phyloP scores from a whole-genome alignment of 1,140 invertebrate species.

The Rhagoletis pomonella region DNA sequence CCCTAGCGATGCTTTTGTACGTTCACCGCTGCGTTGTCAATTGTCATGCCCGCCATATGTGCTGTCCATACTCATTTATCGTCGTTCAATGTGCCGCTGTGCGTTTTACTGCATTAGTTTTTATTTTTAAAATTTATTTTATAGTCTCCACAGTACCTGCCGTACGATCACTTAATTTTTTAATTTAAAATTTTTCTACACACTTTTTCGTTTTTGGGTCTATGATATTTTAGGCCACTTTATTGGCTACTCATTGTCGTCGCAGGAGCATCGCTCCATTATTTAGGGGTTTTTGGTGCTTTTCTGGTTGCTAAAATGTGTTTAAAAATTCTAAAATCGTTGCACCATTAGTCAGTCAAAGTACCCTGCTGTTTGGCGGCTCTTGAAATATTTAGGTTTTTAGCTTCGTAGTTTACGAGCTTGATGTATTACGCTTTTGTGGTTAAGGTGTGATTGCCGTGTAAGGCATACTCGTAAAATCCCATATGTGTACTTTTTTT shows the following conservation, averaged over 20 bases:
- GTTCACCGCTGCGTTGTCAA: background rate
- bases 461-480: background rate
- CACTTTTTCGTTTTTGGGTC: background rate
- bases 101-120: constrained; percentile 13
- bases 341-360: constrained; percentile 5
- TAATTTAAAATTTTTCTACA: background rate
- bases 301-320: background rate
- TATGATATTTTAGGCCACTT: constrained; percentile 17
- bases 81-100: background rate
- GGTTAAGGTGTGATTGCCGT: background rate
- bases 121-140: background rate
- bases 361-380: background rate
- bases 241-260: background rate
- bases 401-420: background rate
- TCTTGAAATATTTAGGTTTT: background rate
- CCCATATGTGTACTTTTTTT: background rate
- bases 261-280: background rate
- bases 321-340: constrained; percentile 26
- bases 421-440: background rate
- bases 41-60: constrained; percentile 20
- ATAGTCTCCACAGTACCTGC: background rate
- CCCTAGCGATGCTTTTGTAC: background rate
- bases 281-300: constrained; percentile 1
- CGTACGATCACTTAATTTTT: constrained; percentile 29
- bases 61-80: background rate